These are phyloP conservation scores for Tuberolachnus salignus DNA, from an alignment of 2,888 invertebrate species.

Conservation along the genomic window DNA sequence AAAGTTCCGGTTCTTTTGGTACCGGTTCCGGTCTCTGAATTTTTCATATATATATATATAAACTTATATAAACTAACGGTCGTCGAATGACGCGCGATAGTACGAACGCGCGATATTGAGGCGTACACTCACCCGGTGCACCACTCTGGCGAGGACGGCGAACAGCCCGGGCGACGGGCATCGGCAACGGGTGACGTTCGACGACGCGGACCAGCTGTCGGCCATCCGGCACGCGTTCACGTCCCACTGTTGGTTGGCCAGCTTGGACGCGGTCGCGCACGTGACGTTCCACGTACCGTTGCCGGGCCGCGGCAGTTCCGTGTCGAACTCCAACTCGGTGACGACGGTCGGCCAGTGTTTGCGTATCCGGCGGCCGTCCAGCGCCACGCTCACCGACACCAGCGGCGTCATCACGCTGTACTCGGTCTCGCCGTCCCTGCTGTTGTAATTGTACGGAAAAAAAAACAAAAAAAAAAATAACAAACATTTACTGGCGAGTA, in stretches of 20 bases:
- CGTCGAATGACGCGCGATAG: no score
- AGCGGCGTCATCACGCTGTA: conserved; percentile 71
- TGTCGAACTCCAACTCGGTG: conserved; percentile 55
- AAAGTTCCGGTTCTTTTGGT: no score
- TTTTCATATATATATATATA: no score
- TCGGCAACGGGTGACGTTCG: conserved; percentile 50
- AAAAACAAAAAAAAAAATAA: no score
- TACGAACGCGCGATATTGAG: no score
- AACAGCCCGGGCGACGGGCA: conserved; percentile 70
- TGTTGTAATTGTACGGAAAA: no score
- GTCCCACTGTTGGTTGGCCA: conserved; percentile 68
- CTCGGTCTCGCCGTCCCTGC: conserved; percentile 72
- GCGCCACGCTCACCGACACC: conserved; percentile 59
- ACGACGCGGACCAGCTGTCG: conserved; percentile 27
- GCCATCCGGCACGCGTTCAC: conserved; percentile 65
- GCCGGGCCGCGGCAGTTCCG: conserved; percentile 69
- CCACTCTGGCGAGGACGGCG: conserved; percentile 61
- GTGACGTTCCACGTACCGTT: conserved; percentile 63
- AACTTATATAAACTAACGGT: no score
- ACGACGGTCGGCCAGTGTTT: conserved; percentile 33
- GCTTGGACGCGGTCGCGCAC: conserved; percentile 13
- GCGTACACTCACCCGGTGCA: conserved; percentile 53
- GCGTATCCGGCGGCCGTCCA: conserved; percentile 32
- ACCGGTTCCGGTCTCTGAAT: no score
- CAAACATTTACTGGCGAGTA: no score